Evolutionary conservation across 2,888 invertebrate genomes (phyloP), one percentile per base, ranked within the genome.

Genomic region (Eupeodes luniger): DNA sequence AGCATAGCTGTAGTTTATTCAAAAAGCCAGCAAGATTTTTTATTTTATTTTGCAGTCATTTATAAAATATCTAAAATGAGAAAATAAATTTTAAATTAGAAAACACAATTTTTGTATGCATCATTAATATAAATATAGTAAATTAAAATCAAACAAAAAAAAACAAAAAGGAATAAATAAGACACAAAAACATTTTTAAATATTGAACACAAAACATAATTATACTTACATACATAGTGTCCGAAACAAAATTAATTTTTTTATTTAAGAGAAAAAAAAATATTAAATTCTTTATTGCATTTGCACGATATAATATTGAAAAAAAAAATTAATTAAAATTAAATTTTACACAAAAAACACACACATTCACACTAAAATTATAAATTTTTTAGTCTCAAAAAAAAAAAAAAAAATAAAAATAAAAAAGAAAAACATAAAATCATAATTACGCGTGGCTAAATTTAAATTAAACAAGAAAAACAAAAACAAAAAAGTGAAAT

Each of bases 31-130:
- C 83, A 87, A 80, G 76, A 72, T 80, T 80, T 83, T 83, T 67
- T 87, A 79, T 82, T 69, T 87, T 82, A 75, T 80, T 87, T 87
- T 83, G 87, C 87, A 87, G 74, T 81, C 67, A 59, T 80, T 80
- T 70, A 78, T 75, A 79, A 76, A 70, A 51, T 59, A 69, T 70
- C 47, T 40, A 66, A 81, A 55, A 76, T 86, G 57, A 72, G 40
- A 40, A 40, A 40, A 78, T 61, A 78, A 44, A 44, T 14, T 47
- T 67, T 61, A 81, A 86, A 80, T 53, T 80, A 69, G 55, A 88
- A 83, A 85, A 84, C 66, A 81, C 78, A 70, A 81, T 83, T 86
- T 89, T 86, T 87, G 87, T 87, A 89, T 87, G 83, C 87, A 88
- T 84, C 80, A 88, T 77, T 78, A 87, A 83, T 80, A 80, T 88